Base-by-base conservation (phyloP, 2,113 vertebrate genomes). In the Peromyscus polionotus region DNA sequence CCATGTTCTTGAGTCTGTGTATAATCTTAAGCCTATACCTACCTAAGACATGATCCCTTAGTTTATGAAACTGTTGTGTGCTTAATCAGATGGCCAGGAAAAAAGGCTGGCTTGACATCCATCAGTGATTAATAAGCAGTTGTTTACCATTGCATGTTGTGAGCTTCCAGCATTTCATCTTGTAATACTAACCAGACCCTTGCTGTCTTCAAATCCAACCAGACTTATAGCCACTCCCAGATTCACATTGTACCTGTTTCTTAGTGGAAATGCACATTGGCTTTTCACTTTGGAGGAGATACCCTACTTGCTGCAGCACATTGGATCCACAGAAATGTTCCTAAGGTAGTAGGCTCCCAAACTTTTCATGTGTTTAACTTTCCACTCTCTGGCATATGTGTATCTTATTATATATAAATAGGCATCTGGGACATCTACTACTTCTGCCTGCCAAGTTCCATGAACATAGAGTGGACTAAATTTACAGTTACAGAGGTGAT, bases 201-300 rank as follows among this genome's bases (percentile, higher is more conserved):
- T 94, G 63, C 81, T 96, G 88, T 96, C 90, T 96, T 96, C 95
- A 95, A 77, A 96, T 84, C 95, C 91, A 92, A 39, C 84, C 95
- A 94, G 79, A 96, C 68, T 68, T 83, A 84, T 79, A 94, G 91
- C 91, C 88, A 75, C 85, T 92, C 79, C 93, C 84, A 89, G 90
- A 92, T 87, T 96, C 91, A 88, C 68, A 88, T 48, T 95, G 88
- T 97, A 36, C 94, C 84, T 83, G 22, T 96, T 95, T 96, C 79
- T 97, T 92, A 95, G 75, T 97, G 91, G 80, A 97, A 94, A 94
- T 95, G 39, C 88, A 79, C 63, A 93, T 63, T 95, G 87, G 59
- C 93, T 97, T 96, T 95, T 92, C 94, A 90, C 61, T 95, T 93
- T 94, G 96, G 79, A 93, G 67, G 88, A 96, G 84, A 94, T 96